Evolutionary conservation across 2,888 invertebrate species (phyloP).

Genomic region (Sinentomon sp.): DNA sequence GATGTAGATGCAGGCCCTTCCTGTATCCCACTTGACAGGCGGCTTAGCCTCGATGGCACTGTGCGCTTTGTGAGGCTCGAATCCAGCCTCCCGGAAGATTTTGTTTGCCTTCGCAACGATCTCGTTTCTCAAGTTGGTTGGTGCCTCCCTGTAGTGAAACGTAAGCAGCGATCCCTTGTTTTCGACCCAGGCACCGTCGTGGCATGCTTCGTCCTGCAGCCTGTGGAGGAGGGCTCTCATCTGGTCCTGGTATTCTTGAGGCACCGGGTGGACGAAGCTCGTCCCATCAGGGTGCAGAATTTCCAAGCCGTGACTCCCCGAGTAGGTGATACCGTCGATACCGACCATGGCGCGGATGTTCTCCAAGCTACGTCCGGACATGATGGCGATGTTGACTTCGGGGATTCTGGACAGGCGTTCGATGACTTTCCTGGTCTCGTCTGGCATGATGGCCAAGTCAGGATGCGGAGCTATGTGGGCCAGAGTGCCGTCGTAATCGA

Average conservation of each 20-base stretch:
- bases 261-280: slow-evolving; percentile 22
- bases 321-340: slow-evolving; percentile 23
- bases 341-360: slow-evolving; percentile 22
- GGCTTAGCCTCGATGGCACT: slow-evolving; percentile 22
- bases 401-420: slow-evolving; percentile 21
- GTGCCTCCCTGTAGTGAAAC: slow-evolving; percentile 22
- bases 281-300: slow-evolving; percentile 23
- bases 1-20: slow-evolving; percentile 22
- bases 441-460: slow-evolving; percentile 21
- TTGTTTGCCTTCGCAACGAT: slow-evolving; percentile 20
- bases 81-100: slow-evolving; percentile 20
- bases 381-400: slow-evolving; percentile 22
- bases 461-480: slow-evolving; percentile 22
- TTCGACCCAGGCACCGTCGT: slow-evolving; percentile 23
- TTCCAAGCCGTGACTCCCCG: slow-evolving; percentile 23
- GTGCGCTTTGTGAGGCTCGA: slow-evolving; percentile 20
- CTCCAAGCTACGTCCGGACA: slow-evolving; percentile 22
- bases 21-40: slow-evolving; percentile 22
- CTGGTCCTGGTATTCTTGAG: slow-evolving; percentile 21
- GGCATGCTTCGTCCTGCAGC: slow-evolving; percentile 20
- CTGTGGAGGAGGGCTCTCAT: slow-evolving; percentile 19
- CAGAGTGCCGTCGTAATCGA: slow-evolving; percentile 24
- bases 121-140: slow-evolving; percentile 16
- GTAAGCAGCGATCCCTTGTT: slow-evolving; percentile 22
- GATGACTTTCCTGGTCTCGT: slow-evolving; percentile 21